A percentile compares a stretch with the other conserved stretches of the same genome.
These are phyloP conservation scores for Andinoacara biseriatus DNA, from an alignment of 2,113 vertebrate species.

Conservation along the genomic window DNA sequence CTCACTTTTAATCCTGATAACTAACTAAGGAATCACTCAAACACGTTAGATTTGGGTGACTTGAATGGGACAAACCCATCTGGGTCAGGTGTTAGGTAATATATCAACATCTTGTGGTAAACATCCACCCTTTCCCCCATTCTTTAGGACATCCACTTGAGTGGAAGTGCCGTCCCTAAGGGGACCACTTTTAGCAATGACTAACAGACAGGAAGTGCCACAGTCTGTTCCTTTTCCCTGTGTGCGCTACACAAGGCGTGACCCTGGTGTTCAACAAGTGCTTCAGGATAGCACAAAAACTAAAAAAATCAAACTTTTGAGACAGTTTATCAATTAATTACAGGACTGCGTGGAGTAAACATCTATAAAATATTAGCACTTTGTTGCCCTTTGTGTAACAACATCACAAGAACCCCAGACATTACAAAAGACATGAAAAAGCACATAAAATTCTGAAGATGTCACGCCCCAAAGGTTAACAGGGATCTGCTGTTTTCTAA, in stretches of 20 bases:
- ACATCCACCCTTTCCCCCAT: slow-evolving; percentile 31
- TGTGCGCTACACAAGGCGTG: slow-evolving; percentile 14
- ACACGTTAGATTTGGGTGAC: not conserved
- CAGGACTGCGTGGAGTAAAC: not conserved
- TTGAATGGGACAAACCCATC: not conserved
- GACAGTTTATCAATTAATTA: not conserved
- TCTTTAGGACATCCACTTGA: slow-evolving; percentile 55
- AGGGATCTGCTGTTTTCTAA: slow-evolving; percentile 10
- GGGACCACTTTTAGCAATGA: slow-evolving; percentile 39
- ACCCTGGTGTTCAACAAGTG: slow-evolving; percentile 17
- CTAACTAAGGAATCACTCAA: not conserved
- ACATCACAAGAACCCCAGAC: not conserved
- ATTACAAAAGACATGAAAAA: slow-evolving; percentile 31
- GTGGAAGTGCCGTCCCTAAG: slow-evolving; percentile 26
- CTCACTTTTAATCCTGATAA: not conserved
- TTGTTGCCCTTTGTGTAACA: slow-evolving; percentile 54
- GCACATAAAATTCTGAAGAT: slow-evolving; percentile 37
- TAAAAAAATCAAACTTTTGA: not conserved
- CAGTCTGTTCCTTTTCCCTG: slow-evolving; percentile 13
- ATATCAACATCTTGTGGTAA: not conserved
- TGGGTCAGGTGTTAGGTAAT: not conserved
- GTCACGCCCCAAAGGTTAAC: not conserved
- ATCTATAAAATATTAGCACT: slow-evolving; percentile 14
- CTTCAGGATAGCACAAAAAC: not conserved
- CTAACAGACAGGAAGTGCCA: slow-evolving; percentile 54